Evolutionary conservation across 2,113 vertebrate genomes (phyloP).

Genomic region (Alligator mississippiensis): DNA sequence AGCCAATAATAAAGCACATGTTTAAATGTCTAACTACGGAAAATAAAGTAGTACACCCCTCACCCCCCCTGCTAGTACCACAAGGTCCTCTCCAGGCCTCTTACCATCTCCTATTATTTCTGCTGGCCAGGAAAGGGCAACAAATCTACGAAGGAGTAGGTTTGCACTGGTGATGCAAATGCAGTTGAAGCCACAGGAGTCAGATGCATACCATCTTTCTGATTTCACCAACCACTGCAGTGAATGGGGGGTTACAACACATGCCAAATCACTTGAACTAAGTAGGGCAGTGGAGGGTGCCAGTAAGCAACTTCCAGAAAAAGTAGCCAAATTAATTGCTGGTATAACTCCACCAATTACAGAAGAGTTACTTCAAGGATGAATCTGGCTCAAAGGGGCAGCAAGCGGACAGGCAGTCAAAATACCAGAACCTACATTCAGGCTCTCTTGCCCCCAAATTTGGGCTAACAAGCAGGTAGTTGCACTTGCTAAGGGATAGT

Average conservation of each 20-base stretch:
- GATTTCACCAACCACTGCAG: not conserved
- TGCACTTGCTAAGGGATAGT: not conserved
- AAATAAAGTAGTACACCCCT: not conserved
- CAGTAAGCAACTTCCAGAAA: not conserved
- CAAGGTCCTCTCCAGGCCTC: not conserved
- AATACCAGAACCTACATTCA: not conserved
- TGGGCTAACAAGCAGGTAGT: accelerated
- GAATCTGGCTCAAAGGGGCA: not conserved
- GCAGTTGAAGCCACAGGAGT: not conserved
- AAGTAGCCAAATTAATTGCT: not conserved
- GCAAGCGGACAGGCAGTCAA: not conserved
- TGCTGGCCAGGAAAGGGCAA: not conserved
- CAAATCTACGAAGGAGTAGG: not conserved
- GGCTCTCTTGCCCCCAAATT: not conserved
- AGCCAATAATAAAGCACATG: not conserved
- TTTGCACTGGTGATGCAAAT: not conserved
- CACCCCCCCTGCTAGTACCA: not conserved
- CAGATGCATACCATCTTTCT: not conserved
- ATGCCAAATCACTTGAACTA: not conserved
- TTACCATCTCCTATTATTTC: not conserved
- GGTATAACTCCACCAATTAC: not conserved
- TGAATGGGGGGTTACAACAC: not conserved
- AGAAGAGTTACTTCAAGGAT: not conserved
- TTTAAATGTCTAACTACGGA: not conserved
- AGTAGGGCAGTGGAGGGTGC: not conserved